Evolutionary conservation across 2,888 invertebrate species (phyloP), one percentile per base, ranked within the genome.

Genomic region (Sarcophaga carnaria): DNA sequence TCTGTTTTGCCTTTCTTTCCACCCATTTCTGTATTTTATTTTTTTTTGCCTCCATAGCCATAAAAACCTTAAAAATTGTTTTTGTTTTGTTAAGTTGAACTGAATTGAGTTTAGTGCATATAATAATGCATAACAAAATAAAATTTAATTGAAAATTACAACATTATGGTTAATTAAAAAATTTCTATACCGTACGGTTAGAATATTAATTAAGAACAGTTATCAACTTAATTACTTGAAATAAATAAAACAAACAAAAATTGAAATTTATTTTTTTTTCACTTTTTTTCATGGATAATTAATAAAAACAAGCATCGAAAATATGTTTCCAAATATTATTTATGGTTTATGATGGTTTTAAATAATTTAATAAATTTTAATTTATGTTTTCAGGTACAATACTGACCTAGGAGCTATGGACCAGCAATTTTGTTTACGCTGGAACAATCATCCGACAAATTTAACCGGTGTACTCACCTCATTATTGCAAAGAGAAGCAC

Each of bases 371-470:
- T 63, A 47, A 37, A 74, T n/a, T 74, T 62, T 3, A 1, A 14
- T 14, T 54, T 89, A 89, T 8, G 87, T 79, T 90, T 88, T 4
- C 88, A 93, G 94, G 93, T 93, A 93, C 93, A 93, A 92, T 92
- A 93, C 93, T 93, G 94, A 93, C 93, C 93, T 93, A 94, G 93
- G 93, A 93, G 93, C 96, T 96, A 95, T 94, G 94, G 95, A 95
- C 92, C 94, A 94, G 93, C 97, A 97, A 95, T 98, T 97, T 95
- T 97, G 97, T 95, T 96, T 98, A 94, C 96, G 97, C 95, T 98
- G 97, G 97, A 97, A 97, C 95, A 98, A 97, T 95, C 97, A 97
- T 95, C 97, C 97, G 93, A 96, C 95, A 94, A 97, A 97, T 95
- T 95, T 98, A 94, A 97, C 97, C 93, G 97, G 97, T 94, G 97